These are phyloP conservation scores for Diaperis boleti DNA, from an alignment of 2,888 invertebrate species.

Conservation along the genomic window DNA sequence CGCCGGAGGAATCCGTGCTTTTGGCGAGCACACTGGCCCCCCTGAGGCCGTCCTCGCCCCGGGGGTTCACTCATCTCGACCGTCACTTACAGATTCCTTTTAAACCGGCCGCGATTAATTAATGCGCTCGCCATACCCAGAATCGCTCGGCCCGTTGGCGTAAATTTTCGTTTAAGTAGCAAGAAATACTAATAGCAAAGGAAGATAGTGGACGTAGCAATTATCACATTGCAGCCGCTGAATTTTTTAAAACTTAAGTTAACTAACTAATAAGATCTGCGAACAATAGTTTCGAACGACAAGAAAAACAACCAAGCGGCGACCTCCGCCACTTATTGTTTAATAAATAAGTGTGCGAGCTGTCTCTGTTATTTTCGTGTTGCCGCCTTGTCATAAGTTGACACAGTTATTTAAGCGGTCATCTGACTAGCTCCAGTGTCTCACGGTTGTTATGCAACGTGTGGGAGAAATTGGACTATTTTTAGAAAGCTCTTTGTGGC, in stretches of 20 bases:
- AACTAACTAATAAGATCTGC: no score
- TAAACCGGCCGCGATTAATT: no score
- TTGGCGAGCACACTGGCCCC: slow-evolving; percentile 23
- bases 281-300: no score
- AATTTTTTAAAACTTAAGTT: no score
- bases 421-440: slow-evolving; percentile 48
- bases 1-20: slow-evolving; percentile 55
- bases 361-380: slow-evolving; percentile 44
- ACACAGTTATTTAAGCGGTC: slow-evolving; percentile 53
- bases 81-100: slow-evolving; percentile 54
- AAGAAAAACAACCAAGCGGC: background rate
- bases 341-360: slow-evolving; percentile 33
- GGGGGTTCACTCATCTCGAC: slow-evolving; percentile 42
- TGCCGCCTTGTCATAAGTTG: slow-evolving; percentile 52
- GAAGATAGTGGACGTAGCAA: no score
- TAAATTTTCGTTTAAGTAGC: background rate
- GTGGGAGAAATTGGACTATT: slow-evolving; percentile 36
- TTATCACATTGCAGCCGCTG: no score
- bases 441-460: slow-evolving; percentile 38
- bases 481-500: slow-evolving; percentile 28
- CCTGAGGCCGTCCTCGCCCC: slow-evolving; percentile 11
- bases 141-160: slow-evolving; percentile 40
- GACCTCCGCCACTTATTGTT: background rate
- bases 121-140: slow-evolving; percentile 56
- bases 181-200: no score